Evolutionary conservation across 2,797 vertebrate species (phyloP), one percentile per base, ranked within the genome.

Genomic region (Galaxias olidus): DNA sequence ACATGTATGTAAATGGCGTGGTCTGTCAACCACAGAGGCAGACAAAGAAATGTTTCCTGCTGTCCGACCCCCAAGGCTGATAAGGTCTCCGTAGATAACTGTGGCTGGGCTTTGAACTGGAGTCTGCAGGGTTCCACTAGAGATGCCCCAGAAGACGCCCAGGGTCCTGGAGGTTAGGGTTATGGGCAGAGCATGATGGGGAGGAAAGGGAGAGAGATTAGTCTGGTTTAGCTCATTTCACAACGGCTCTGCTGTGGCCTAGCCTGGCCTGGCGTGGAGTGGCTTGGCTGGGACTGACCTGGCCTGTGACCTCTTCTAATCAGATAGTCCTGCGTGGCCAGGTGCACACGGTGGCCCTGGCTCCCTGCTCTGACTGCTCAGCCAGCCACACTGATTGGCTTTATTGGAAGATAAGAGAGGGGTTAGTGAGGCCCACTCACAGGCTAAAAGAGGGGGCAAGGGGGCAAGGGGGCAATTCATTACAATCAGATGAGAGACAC

Each of bases 251-350:
- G 77, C 65, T 56, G 78, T 68, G 58, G 53, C 59, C 75, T 75
- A 70, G 63, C 53, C 63, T 61, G 76, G 45, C 46, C 66, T 79
- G 75, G 63, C 53, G 61, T 61, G 76, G 45, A 43, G 64, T 79
- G 75, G 73, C 71, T 79, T 87, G 82, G 71, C 71, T 69, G 87
- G 81, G 73, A 79, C 60, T 66, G 82, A 68, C 59, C 79, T 87
- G 84, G 84, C 86, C 87, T 84, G 85, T 68, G 88, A 88, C 86
- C 79, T 87, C 79, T 49, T 70, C 75, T 91, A 90, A 92, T 91
- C 89, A 87, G 86, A 90, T 89, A 82, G 84, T 71, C 9, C 62
- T 81, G 85, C 45, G 69, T 85, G 83, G 84, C 90, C 90, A 93
- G 90, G 90, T 91, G 88, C 87, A 77, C 70, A 67, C 63, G 66